A percentile compares a stretch with the other conserved stretches of the same genome.
Evolutionary conservation across 2,797 vertebrate species (phyloP).

Genomic region (Cryptoprocta ferox): DNA sequence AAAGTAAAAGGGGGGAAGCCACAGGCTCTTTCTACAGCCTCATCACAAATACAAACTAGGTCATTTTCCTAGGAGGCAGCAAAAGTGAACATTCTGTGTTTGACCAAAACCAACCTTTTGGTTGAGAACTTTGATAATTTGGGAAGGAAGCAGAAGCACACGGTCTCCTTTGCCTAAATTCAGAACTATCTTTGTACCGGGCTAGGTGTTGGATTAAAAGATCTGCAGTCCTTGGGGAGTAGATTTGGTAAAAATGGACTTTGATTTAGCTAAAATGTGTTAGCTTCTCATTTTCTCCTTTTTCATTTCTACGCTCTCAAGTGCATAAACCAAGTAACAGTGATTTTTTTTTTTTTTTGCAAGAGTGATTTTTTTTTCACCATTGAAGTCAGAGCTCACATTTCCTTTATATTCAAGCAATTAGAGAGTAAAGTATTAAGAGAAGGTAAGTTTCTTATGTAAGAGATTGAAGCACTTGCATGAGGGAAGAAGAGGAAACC

Average conservation of each 20-base stretch:
- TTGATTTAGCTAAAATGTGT: neutral
- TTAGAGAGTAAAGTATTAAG: neutral
- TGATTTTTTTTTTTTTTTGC: neutral
- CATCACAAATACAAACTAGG: constrained; percentile 31
- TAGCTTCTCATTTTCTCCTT: neutral
- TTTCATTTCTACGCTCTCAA: neutral
- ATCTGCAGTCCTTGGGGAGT: neutral
- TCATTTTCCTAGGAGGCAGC: constrained; percentile 43
- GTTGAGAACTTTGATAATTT: constrained; percentile 36
- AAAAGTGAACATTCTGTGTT: constrained; percentile 43
- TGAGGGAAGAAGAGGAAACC: neutral
- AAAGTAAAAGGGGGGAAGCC: constrained; percentile 52
- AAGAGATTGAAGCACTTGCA: neutral
- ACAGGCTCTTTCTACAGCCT: constrained; percentile 21
- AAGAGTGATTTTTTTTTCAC: neutral
- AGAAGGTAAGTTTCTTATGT: neutral
- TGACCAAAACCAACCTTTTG: constrained; percentile 51
- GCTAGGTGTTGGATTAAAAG: neutral
- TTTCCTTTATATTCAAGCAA: neutral
- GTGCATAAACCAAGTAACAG: neutral
- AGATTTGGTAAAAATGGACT: neutral
- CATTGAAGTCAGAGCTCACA: neutral
- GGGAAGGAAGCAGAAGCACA: neutral
- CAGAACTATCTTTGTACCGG: constrained; percentile 41
- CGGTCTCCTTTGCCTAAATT: constrained; percentile 1